Evolutionary conservation across 1,140 invertebrate species (phyloP).

Genomic region (Tyrophagus putrescentiae): DNA sequence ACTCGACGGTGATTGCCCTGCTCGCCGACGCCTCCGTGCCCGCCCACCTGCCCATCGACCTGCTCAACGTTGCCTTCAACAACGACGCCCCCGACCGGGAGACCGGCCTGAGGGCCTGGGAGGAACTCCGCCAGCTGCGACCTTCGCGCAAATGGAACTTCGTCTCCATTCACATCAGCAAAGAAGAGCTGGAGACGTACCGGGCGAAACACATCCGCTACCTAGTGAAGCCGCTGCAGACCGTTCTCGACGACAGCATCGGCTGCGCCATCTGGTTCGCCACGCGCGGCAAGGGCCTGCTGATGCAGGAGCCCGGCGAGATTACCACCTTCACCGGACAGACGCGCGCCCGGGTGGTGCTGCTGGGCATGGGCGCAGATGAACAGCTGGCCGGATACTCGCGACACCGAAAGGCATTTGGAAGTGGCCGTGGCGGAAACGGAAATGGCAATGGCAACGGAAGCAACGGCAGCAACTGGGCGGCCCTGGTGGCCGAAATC

Average conservation of each 20-base stretch:
- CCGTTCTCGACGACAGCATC: conserved; percentile 88
- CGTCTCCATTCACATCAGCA: conserved; percentile 58
- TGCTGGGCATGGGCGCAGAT: conserved; percentile 87
- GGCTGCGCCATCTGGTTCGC: conserved; percentile 90
- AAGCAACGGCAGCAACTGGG: conserved; percentile 49
- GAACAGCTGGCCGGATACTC: conserved; percentile 90
- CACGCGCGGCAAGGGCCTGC: conserved; percentile 48
- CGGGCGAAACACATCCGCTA: conserved; percentile 47
- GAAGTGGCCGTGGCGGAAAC: no score
- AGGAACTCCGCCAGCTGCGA: conserved; percentile 52
- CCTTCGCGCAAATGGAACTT: conserved; percentile 56
- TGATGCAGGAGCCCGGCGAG: not conserved
- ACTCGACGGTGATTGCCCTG: conserved; percentile 72
- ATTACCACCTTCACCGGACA: not conserved
- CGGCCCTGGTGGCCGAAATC: conserved; percentile 50
- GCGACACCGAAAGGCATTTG: conserved; percentile 61
- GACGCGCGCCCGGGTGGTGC: conserved; percentile 45
- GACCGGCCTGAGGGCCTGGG: conserved; percentile 54
- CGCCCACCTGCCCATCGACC: conserved; percentile 57
- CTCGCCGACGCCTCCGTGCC: conserved; percentile 57
- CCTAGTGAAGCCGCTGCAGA: conserved; percentile 63
- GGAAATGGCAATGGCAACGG: no score
- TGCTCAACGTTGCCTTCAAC: conserved; percentile 92
- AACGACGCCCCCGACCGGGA: conserved; percentile 61
- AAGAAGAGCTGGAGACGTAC: conserved; percentile 45